Base-by-base conservation (phyloP, 1,140 invertebrate species). In the Drosophila parabipectinata region DNA sequence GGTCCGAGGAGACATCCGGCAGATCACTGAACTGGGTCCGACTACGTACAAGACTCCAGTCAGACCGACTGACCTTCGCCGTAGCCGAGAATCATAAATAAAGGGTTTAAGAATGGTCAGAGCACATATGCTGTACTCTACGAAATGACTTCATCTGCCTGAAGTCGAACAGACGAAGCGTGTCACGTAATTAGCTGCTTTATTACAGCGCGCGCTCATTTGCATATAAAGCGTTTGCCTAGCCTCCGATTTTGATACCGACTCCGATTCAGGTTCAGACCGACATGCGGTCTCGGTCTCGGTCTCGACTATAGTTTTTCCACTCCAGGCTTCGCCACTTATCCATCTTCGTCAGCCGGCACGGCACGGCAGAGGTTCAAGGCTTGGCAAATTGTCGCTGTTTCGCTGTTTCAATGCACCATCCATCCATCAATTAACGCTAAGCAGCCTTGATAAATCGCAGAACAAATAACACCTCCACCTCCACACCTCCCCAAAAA, bases 141-240 rank as follows among this genome's bases (percentile, higher is more conserved):
- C 4, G 26, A 44, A 73, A 82, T 74, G 77, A 77, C 79, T 81
- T 77, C 72, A 82, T 81, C 79, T 81, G 68, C 61, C 67, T 32
- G 53, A 71, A 72, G 45, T 63, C 41, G 67, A 75, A 63, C 57
- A 79, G 72, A n/a, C 81, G 81, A 87, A 85, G 81, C 81, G 81
- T 85, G 78, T 85, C 82, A 69, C 60, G 83, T 85, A 85, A 87
- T 85, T 85, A 87, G 78, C 77, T 67, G 50, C n/a, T 72, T 63
- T 71, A 66, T 80, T 80, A 84, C 80, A 84, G 58, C 72, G 58
- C n/a, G 24, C 24, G 21, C 71, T 74, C 50, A 85, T 85, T 85
- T 85, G 78, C 81, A 85, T 85, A 85, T 75, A 68, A 87, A 82
- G 55, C 63, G 34, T 41, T 76, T 54, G 59, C 60, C 66, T 82